Evolutionary conservation across 1,140 invertebrate genomes (phyloP).

Genomic region (Tetragnatha versicolor): DNA sequence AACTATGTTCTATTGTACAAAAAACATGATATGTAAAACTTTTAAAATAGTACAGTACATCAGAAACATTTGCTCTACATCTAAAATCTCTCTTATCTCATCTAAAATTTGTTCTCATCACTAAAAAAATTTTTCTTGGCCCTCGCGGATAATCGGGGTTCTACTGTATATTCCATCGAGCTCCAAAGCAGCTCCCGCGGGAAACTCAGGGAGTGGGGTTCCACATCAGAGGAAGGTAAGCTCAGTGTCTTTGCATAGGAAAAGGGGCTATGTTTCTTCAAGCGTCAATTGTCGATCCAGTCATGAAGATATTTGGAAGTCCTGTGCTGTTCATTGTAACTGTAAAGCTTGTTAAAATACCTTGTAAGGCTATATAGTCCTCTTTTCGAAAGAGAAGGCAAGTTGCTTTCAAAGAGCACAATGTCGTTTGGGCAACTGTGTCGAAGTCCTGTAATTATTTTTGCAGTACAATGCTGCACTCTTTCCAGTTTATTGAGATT

Average conservation of each 20-base stretch:
- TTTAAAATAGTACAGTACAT: too few relatives aligned
- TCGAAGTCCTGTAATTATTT: not conserved
- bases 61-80: too few relatives aligned
- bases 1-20: too few relatives aligned
- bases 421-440: not conserved
- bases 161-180: too few relatives aligned
- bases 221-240: not conserved
- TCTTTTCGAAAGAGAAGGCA: not conserved
- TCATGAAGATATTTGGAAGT: not conserved
- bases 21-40: too few relatives aligned
- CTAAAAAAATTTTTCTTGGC: too few relatives aligned
- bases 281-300: not conserved
- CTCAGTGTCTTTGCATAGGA: not conserved
- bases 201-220: not conserved
- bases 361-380: not conserved
- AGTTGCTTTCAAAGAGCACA: slow-evolving; percentile 10
- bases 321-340: slow-evolving; percentile 5
- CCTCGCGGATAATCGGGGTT: too few relatives aligned
- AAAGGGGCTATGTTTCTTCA: slow-evolving; percentile 13
- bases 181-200: too few relatives aligned
- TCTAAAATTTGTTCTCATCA: too few relatives aligned
- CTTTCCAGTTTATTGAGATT: not conserved
- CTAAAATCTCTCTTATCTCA: too few relatives aligned
- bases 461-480: not conserved
- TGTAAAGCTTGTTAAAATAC: slow-evolving; percentile 14